Evolutionary conservation across 2,113 vertebrate species (phyloP), one percentile per base, ranked within the genome.

Genomic region (Rhagologus leucostigma): DNA sequence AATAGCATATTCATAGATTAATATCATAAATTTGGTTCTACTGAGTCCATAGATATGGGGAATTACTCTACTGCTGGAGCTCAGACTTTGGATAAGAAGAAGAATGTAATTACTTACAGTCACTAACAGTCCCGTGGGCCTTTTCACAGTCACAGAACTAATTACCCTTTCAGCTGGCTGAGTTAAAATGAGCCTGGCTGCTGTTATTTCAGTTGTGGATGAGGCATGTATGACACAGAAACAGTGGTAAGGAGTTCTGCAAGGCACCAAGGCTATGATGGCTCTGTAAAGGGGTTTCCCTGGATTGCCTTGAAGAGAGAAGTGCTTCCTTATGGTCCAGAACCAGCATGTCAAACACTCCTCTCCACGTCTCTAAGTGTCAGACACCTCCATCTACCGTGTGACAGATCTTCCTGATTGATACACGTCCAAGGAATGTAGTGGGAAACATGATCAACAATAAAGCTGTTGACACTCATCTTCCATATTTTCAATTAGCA

Each of bases 51-150:
- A 92, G 84, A 93, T 93, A 87, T 56, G 7, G 50, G 63, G 71
- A 93, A 93, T 85, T 90, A 86, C 95, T 90, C 50, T 81, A 71
- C 75, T 83, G 70, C 84, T 83, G 67, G 46, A 94, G 87, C 63
- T 91, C 68, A 92, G 55, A 86, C 95, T 92, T 83, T 88, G 92
- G 71, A 80, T 95, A 90, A 97, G 87, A 92, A 87, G 90, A 82
- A 84, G 81, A 95, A 94, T 80, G 55, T 96, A 94, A 96, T 95
- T 96, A 96, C 94, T 96, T 91, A 95, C 81, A 93, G 91, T 55
- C 89, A 39, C 81, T 63, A 91, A 88, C 75, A 80, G 70, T 92
- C 93, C 78, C 90, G 0, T 60, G 95, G 94, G 94, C 84, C 68
- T 80, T 86, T 94, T 93, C 85, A 84, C 79, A 94, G 93, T 2